These are phyloP conservation scores for Alectura lathami DNA, from an alignment of 2,113 vertebrate species.

Conservation along the genomic window DNA sequence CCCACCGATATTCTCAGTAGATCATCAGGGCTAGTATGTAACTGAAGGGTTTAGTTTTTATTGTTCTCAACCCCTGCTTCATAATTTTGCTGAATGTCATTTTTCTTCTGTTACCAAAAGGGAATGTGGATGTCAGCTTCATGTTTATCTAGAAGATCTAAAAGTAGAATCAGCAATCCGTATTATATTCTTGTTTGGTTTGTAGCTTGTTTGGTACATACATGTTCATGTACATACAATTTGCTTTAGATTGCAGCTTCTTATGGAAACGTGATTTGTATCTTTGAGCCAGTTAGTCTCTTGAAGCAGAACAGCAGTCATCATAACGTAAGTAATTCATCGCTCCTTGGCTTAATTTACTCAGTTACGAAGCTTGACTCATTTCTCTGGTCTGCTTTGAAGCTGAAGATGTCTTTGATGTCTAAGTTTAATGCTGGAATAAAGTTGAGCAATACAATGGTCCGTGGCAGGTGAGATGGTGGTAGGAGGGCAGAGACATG, in stretches of 20 bases:
- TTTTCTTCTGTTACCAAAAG: background rate
- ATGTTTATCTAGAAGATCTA: background rate
- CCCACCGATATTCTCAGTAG: background rate
- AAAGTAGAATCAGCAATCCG: background rate
- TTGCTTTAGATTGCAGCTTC: slow-evolving; percentile 93
- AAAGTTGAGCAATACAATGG: background rate
- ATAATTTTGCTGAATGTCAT: background rate
- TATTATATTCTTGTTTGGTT: background rate
- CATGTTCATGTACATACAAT: background rate
- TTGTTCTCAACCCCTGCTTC: background rate
- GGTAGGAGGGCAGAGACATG: background rate
- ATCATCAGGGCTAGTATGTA: background rate
- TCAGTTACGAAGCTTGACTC: background rate
- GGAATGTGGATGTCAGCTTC: background rate
- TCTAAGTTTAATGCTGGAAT: background rate
- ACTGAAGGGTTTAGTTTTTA: background rate
- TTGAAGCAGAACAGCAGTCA: slow-evolving; percentile 79
- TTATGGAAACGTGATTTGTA: slow-evolving; percentile 89
- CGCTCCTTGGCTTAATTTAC: background rate
- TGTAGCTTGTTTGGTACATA: background rate
- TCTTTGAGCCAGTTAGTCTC: slow-evolving; percentile 90
- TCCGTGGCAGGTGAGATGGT: background rate
- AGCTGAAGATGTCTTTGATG: background rate
- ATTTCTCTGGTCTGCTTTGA: background rate
- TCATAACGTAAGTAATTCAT: slow-evolving; percentile 80